phyloP scores from a whole-genome alignment of 1,140 invertebrate species.

The Phortica variegata region DNA sequence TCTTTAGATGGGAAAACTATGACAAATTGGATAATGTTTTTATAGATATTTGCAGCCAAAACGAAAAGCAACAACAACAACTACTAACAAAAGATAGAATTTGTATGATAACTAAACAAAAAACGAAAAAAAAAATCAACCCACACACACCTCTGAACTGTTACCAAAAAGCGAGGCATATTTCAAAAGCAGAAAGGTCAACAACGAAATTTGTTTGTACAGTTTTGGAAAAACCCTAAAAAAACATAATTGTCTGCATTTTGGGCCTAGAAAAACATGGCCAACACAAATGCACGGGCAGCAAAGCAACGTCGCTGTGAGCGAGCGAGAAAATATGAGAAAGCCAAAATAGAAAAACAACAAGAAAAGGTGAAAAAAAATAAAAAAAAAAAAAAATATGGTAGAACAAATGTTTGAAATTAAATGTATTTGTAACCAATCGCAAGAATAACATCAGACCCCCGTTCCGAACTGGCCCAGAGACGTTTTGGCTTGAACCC shows the following conservation, averaged over 20 bases:
- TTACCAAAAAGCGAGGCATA: conserved; percentile 37
- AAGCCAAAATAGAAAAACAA: too few relatives aligned
- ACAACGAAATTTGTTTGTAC: conserved; percentile 7
- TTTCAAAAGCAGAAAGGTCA: conserved; percentile 19
- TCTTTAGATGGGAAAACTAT: not conserved
- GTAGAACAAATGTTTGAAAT: conserved; percentile 2
- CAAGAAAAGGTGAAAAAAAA: too few relatives aligned
- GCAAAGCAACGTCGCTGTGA: not conserved
- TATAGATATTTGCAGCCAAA: conserved; percentile 41
- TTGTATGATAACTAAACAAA: conserved; percentile 11
- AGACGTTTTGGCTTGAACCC: conserved; percentile 18
- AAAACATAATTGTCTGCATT: conserved; percentile 32
- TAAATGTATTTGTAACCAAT: conserved; percentile 46
- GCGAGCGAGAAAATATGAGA: conserved; percentile 34
- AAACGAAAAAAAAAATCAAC: conserved; percentile 31
- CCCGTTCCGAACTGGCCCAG: not conserved
- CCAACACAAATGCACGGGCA: conserved; percentile 13
- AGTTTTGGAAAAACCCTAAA: conserved; percentile 33
- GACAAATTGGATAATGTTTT: conserved; percentile 51
- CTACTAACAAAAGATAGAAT: not conserved
- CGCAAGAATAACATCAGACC: conserved; percentile 43
- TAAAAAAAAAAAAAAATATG: too few relatives aligned
- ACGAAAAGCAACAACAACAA: conserved; percentile 12
- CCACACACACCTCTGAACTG: conserved; percentile 35
- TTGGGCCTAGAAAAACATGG: conserved; percentile 41